Evolutionary conservation across 1,140 invertebrate genomes (phyloP).

Genomic region (Bombus difficillimus): DNA sequence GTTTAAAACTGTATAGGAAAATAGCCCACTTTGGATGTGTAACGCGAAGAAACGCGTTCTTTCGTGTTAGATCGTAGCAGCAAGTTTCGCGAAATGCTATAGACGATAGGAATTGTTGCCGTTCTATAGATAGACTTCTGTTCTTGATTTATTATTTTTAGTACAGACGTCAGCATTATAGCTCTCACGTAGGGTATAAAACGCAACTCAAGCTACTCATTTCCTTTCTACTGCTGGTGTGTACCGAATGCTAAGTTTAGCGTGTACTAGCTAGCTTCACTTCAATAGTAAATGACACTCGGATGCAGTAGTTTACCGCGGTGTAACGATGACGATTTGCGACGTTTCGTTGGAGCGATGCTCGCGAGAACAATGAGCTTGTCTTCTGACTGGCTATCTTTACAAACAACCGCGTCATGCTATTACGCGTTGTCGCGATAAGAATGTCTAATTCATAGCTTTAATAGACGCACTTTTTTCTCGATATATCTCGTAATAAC

Average conservation of each 20-base stretch:
- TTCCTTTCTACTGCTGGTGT: conserved; percentile 57
- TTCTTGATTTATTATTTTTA: conserved; percentile 64
- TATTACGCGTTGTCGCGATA: background rate
- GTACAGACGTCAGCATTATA: conserved; percentile 59
- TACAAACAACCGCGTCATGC: conserved; percentile 32
- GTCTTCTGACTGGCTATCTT: conserved; percentile 54
- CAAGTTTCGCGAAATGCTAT: background rate
- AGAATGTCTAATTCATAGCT: background rate
- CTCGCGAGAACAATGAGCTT: conserved; percentile 64
- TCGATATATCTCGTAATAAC: background rate
- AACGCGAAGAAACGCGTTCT: background rate
- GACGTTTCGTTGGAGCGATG: conserved; percentile 55
- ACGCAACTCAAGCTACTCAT: conserved; percentile 53
- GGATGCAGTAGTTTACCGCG: conserved; percentile 68
- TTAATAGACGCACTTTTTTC: background rate
- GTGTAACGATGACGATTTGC: conserved; percentile 69
- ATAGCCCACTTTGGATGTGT: background rate
- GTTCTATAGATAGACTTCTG: conserved; percentile 15
- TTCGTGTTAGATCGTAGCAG: background rate
- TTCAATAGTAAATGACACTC: conserved; percentile 72
- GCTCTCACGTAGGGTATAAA: conserved; percentile 51
- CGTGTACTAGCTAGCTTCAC: conserved; percentile 59
- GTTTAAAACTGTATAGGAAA: background rate
- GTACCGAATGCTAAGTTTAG: conserved; percentile 67
- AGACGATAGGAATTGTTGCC: background rate